A percentile compares a stretch with the other conserved stretches of the same genome.
Evolutionary conservation across 2,113 vertebrate genomes (phyloP).

Genomic region (Leuciscus idus): DNA sequence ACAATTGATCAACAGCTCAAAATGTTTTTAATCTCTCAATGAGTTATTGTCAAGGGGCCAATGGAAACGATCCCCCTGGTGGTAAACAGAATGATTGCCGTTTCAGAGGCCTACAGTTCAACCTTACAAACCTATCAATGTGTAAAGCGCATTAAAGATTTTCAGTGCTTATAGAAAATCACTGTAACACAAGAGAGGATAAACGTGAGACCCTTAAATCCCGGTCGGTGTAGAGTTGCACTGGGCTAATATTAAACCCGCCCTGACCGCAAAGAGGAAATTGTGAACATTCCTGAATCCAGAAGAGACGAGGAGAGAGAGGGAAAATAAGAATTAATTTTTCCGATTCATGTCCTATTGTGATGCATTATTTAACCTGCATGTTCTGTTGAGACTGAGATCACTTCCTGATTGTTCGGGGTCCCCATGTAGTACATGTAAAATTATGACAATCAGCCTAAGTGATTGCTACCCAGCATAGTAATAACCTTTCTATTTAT

Average conservation of each 20-base stretch:
- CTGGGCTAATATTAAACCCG: conserved; percentile 65
- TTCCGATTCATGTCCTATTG: background rate
- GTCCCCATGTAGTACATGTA: background rate
- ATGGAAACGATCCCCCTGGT: background rate
- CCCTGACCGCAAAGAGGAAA: conserved; percentile 79
- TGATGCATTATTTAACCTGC: background rate
- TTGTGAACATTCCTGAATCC: conserved; percentile 85
- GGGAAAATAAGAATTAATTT: conserved; percentile 37
- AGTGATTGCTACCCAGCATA: background rate
- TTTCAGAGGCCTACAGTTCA: background rate
- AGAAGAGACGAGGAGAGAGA: conserved; percentile 70
- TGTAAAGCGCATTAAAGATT: background rate
- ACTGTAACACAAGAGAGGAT: background rate
- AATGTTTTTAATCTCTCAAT: background rate
- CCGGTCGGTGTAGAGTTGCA: conserved; percentile 36
- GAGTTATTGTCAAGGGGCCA: background rate
- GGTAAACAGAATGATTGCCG: background rate
- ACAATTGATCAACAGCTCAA: background rate
- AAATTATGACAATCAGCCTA: background rate
- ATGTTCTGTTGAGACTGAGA: conserved; percentile 4
- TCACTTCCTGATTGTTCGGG: background rate
- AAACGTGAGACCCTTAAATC: conserved; percentile 25
- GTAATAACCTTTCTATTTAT: background rate
- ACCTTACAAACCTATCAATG: background rate
- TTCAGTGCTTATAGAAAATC: conserved; percentile 3